Percentiles rank a stretch among this genome's conserved stretches.
These are phyloP conservation scores for Nilaparvata lugens DNA, from an alignment of 1,140 invertebrate genomes.

Conservation along the genomic window DNA sequence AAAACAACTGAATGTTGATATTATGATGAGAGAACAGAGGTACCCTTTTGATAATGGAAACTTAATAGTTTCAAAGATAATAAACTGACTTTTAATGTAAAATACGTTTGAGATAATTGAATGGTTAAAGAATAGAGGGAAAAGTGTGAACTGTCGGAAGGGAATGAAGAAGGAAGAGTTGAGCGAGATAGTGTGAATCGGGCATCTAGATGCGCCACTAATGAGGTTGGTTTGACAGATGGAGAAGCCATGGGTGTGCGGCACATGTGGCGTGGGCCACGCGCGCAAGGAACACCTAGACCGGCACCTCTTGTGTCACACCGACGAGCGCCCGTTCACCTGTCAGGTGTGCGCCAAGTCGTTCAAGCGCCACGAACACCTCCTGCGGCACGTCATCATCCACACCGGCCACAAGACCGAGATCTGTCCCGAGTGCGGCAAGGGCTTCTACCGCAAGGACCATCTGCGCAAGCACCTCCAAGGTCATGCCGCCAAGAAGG, in stretches of 20 bases:
- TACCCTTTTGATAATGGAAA: too few species aligned
- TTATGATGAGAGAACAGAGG: too few species aligned
- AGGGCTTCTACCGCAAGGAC: slow-evolving; percentile 64
- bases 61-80: too few species aligned
- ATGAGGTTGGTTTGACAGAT: slow-evolving; percentile 10
- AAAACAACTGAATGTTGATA: too few species aligned
- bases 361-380: slow-evolving; percentile 74
- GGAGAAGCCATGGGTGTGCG: slow-evolving; percentile 26
- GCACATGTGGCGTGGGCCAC: slow-evolving; percentile 30
- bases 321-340: slow-evolving; percentile 43
- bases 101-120: too few species aligned
- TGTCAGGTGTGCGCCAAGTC: slow-evolving; percentile 75
- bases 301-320: slow-evolving; percentile 27
- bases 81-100: too few species aligned
- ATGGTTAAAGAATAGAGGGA: too few species aligned
- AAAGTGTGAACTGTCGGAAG: too few species aligned
- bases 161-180: too few species aligned
- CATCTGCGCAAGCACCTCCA: slow-evolving; percentile 45
- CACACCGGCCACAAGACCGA: slow-evolving; percentile 77
- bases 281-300: slow-evolving; percentile 30
- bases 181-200: too few species aligned
- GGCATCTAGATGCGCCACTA: not conserved
- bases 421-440: slow-evolving; percentile 72
- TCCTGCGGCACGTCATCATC: slow-evolving; percentile 72
- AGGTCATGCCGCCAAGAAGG: slow-evolving; percentile 13